Evolutionary conservation across 2,888 invertebrate genomes (phyloP), one percentile per base, ranked within the genome.

Genomic region (Blera fallax): DNA sequence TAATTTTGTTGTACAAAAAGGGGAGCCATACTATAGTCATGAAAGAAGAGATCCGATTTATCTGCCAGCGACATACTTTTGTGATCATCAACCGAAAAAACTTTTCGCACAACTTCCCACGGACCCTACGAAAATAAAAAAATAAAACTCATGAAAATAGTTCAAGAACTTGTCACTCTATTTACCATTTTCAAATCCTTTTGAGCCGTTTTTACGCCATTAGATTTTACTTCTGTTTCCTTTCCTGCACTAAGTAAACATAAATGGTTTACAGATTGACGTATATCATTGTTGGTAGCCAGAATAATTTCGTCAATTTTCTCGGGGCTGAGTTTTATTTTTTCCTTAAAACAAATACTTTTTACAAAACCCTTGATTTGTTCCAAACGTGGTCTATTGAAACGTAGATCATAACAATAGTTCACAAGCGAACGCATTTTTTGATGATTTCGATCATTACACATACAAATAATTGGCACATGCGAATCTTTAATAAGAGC

Each of bases 1-100:
- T 99, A 99, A 92, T 99, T 99, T 92, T 99, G 99, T 89, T 99
- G 98, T 0, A 99, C 98, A 93, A 99, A 99, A 11, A 99, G 93
- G 1, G 99, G 98, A n/a, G 96, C 96, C 87, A 99, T 94, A 89
- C 96, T 97, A 93, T 99, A 99, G 93, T 99, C 99, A 90, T 97
- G 96, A 93, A 99, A 99, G 93, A 99, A 99, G 72, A 99, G 93
- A 90, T 97, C 96, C 73, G 95, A 95, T 91, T 96, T 98, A 90
- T 98, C 98, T 87, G 94, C 93, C 6, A 98, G 93, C 37, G 93
- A 94, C 96, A 97, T 97, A 0, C 91, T 93, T 90, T 95, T 95
- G 89, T 97, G 96, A 62, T 97, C 96, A 56, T 95, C 94, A 32
- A 94, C 94, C 0, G 95, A 95, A 91, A 99, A 98, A 11, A 99